Evolutionary conservation across 2,113 vertebrate species (phyloP).

Genomic region (Nyctereutes procyonoides): DNA sequence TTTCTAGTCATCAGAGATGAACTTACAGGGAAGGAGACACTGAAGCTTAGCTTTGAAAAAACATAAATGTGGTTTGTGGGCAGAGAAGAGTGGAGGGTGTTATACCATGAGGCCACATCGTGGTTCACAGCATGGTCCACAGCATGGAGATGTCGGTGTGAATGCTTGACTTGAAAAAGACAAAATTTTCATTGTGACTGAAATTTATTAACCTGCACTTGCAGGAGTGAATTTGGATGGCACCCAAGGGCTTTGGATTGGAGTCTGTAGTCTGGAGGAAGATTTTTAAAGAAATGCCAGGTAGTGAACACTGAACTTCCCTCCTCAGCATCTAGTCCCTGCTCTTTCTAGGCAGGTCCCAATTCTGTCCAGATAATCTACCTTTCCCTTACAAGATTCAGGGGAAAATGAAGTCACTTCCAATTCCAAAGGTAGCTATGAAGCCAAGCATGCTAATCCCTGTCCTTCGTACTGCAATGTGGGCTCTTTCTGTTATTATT

Average conservation of each 20-base stretch:
- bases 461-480: background rate
- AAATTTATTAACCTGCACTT: background rate
- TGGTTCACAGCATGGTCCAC: background rate
- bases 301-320: background rate
- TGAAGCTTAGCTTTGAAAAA: background rate
- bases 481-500: background rate
- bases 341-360: background rate
- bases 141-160: no score
- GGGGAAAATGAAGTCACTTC: background rate
- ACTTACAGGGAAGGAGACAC: background rate
- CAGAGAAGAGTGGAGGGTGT: background rate
- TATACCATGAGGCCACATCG: background rate
- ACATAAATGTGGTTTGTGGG: background rate
- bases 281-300: background rate
- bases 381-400: background rate
- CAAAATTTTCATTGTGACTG: background rate
- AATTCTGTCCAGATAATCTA: background rate
- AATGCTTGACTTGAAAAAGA: background rate
- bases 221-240: background rate
- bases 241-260: background rate
- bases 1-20: background rate
- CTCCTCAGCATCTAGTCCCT: background rate
- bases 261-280: background rate
- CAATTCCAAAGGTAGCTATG: background rate
- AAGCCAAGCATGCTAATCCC: background rate